These are phyloP conservation scores for Pelobates cultripes DNA, from an alignment of 2,797 vertebrate genomes.

Conservation along the genomic window DNA sequence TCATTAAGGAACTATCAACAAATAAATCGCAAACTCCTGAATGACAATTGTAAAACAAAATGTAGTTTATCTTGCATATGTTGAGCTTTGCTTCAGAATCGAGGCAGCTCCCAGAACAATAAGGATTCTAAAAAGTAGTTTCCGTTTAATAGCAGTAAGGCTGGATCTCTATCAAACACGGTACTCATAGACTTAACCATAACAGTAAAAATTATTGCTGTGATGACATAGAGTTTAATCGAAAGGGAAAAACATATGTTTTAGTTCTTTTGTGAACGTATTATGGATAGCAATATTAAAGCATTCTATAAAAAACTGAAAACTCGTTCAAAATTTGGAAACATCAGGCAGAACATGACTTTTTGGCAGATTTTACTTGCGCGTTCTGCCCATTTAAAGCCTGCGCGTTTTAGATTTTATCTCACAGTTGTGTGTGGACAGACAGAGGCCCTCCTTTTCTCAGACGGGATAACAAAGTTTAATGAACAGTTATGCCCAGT, in stretches of 20 bases:
- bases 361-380: neutral
- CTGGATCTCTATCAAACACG: conserved; percentile 56
- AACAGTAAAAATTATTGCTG: conserved; percentile 67
- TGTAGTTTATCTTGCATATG: conserved; percentile 64
- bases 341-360: neutral
- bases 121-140: conserved; percentile 17
- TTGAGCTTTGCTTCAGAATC: conserved; percentile 64
- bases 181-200: conserved; percentile 60
- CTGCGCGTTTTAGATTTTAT: too few relatives aligned
- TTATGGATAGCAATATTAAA: conserved; percentile 16
- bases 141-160: conserved; percentile 57
- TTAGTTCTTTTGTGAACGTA: conserved; percentile 36
- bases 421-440: too few relatives aligned
- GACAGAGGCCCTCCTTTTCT: too few relatives aligned
- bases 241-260: conserved; percentile 64
- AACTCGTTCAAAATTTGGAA: neutral
- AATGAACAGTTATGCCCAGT: too few relatives aligned
- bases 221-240: conserved; percentile 61
- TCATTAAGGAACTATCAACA: conserved; percentile 77
- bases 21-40: conserved; percentile 71
- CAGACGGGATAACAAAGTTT: too few relatives aligned
- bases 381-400: neutral
- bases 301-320: neutral
- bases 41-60: conserved; percentile 71
- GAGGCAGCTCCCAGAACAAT: conserved; percentile 61